Conservation (phyloP, 53 echinoderm and acorn worm genomes). For the Echinarachnius parma region DNA sequence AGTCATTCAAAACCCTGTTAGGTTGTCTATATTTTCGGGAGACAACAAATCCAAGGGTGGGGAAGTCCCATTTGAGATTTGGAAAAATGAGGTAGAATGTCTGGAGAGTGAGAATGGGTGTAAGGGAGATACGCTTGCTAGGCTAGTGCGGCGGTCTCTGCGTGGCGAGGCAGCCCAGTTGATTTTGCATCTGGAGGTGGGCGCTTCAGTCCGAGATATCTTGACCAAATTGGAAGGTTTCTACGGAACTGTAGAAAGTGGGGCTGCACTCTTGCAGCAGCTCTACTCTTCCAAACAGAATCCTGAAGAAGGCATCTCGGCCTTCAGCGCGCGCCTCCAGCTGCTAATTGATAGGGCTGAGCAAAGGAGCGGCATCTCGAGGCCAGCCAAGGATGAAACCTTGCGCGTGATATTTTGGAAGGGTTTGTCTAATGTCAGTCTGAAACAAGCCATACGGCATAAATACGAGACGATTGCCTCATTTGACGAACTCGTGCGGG, state of each 20-base stretch:
- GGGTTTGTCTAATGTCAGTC: constrained; percentile 12
- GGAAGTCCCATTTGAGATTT: constrained; percentile 45
- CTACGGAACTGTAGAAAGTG: constrained; percentile 44
- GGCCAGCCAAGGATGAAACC: constrained; percentile 29
- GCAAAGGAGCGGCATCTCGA: constrained; percentile 30
- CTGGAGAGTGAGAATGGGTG: constrained; percentile 1
- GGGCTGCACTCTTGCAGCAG: constrained; percentile 42
- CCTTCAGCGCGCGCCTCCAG: constrained; percentile 35
- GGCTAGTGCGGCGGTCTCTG: constrained; percentile 36
- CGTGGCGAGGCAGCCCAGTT: constrained; percentile 34
- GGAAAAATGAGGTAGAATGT: constrained; percentile 35
- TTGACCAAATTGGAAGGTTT: constrained; percentile 37
- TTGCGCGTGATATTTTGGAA: constrained; percentile 46
- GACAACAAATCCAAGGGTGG: constrained; percentile 28
- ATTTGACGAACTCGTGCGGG: constrained; percentile 30
- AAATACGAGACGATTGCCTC: constrained; percentile 12
- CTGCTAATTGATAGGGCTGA: constrained; percentile 11
- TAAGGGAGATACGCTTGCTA: not conserved
- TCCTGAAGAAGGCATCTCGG: too few relatives aligned
- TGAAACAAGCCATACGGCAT: constrained; percentile 43
- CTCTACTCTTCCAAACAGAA: constrained; percentile 39
- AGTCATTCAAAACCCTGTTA: constrained; percentile 17
- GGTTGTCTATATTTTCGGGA: constrained; percentile 31
- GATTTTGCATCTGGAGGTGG: constrained; percentile 17
- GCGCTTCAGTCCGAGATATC: constrained; percentile 3